Percentiles rank a stretch among this genome's conserved stretches.
Conservation (phyloP, 2,888 invertebrate species). For the Brenthis ino region DNA sequence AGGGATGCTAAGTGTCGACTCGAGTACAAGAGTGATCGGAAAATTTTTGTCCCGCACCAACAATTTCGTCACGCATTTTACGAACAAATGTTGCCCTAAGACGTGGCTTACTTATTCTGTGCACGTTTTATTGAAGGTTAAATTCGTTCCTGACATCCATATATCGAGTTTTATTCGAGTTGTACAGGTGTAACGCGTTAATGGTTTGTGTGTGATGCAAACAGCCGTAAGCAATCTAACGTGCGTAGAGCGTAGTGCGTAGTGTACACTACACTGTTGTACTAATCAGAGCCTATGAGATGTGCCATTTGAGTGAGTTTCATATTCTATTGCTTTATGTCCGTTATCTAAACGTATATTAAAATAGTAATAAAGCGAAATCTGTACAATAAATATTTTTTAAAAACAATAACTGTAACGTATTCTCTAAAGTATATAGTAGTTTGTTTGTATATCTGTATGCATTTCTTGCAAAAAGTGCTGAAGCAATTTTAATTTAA, state of each 20-base stretch:
- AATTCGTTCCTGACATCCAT: conserved; percentile 53
- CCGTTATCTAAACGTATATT: too few species aligned
- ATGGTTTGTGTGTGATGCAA: conserved; percentile 49
- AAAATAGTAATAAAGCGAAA: too few species aligned
- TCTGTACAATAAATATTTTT: too few species aligned
- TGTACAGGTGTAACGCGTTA: conserved; percentile 56
- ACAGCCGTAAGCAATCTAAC: conserved; percentile 35
- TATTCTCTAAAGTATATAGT: too few species aligned
- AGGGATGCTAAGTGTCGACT: conserved; percentile 79
- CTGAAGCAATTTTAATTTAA: too few species aligned
- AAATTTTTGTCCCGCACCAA: conserved; percentile 66
- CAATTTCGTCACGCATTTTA: conserved; percentile 80
- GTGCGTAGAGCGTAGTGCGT: conserved; percentile 20
- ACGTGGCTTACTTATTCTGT: conserved; percentile 73
- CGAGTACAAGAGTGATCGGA: conserved; percentile 68
- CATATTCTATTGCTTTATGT: too few species aligned
- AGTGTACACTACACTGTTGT: background rate
- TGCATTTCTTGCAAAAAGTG: too few species aligned
- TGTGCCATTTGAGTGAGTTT: conserved; percentile 1
- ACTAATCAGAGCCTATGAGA: conserved; percentile 7
- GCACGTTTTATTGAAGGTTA: conserved; percentile 77
- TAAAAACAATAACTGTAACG: too few species aligned
- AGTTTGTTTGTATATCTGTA: too few species aligned
- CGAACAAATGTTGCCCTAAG: conserved; percentile 78
- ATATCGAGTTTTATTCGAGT: conserved; percentile 59